Conservation (phyloP, 2,888 invertebrate genomes). For the Gymnoscelis rufifasciata region DNA sequence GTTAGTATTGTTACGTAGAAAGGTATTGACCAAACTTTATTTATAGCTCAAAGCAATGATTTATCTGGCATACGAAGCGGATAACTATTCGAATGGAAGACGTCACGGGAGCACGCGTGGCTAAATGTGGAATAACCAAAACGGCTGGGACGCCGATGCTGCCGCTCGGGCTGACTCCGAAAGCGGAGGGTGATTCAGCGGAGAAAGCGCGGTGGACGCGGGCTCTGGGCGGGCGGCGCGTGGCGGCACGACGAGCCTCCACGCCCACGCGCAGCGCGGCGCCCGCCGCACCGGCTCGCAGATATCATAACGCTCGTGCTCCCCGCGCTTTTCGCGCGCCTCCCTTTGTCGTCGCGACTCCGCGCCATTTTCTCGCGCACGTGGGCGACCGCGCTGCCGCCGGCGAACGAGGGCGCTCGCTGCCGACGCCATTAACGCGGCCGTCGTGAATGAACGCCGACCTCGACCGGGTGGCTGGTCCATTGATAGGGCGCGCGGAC, state of each 20-base stretch:
- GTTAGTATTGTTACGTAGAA: constrained; percentile 46
- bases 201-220: constrained; percentile 36
- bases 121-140: constrained; percentile 75
- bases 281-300: constrained; percentile 50
- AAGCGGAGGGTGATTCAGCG: constrained; percentile 64
- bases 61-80: constrained; percentile 64
- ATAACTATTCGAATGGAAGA: constrained; percentile 58
- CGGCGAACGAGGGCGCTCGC: constrained; percentile 60
- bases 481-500: constrained; percentile 72
- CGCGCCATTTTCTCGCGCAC: constrained; percentile 78
- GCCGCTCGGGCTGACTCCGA: constrained; percentile 42
- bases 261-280: constrained; percentile 62
- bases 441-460: constrained; percentile 76
- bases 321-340: constrained; percentile 75
- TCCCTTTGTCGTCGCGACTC: constrained; percentile 69
- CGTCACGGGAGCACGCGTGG: constrained; percentile 70
- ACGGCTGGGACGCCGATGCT: constrained; percentile 45
- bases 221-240: constrained; percentile 26
- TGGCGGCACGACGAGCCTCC: constrained; percentile 61
- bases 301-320: constrained; percentile 62
- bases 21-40: constrained; percentile 56
- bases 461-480: constrained; percentile 71
- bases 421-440: constrained; percentile 70
- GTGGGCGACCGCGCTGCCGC: constrained; percentile 65
- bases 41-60: constrained; percentile 61